Evolutionary conservation across 2,113 vertebrate genomes (phyloP).

Genomic region (Anoura caudifer): DNA sequence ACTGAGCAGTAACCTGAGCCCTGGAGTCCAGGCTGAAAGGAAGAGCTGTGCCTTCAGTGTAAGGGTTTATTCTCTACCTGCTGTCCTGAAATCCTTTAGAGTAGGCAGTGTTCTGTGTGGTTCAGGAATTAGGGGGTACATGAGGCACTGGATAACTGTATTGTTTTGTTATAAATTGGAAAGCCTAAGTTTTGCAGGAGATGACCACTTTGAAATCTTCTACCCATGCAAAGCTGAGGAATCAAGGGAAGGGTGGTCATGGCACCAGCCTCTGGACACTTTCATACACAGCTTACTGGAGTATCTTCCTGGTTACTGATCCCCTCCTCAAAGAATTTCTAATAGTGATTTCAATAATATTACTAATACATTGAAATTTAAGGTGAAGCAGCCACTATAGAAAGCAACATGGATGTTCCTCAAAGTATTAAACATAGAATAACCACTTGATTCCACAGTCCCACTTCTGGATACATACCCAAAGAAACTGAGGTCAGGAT

Average conservation of each 20-base stretch:
- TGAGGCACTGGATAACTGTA: neutral
- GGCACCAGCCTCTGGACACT: neutral
- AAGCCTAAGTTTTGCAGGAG: neutral
- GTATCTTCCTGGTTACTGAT: neutral
- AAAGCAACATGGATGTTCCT: neutral
- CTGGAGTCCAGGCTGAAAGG: neutral
- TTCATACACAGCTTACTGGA: neutral
- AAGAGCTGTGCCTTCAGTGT: neutral
- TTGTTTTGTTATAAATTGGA: neutral
- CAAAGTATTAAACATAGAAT: neutral
- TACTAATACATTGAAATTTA: neutral
- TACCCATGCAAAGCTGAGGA: neutral
- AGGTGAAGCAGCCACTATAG: neutral
- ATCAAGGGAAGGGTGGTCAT: neutral
- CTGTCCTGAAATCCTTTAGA: neutral
- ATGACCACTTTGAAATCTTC: neutral
- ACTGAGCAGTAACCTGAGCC: neutral
- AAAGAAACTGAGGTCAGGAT: neutral
- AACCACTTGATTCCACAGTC: neutral
- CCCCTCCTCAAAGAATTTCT: neutral
- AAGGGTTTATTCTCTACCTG: neutral
- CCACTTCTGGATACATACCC: neutral
- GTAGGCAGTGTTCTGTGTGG: neutral
- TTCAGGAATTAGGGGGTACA: neutral
- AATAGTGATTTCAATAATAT: neutral